Base-by-base conservation (phyloP, 1,140 invertebrate species). In the Acromyrmex echinatior region DNA sequence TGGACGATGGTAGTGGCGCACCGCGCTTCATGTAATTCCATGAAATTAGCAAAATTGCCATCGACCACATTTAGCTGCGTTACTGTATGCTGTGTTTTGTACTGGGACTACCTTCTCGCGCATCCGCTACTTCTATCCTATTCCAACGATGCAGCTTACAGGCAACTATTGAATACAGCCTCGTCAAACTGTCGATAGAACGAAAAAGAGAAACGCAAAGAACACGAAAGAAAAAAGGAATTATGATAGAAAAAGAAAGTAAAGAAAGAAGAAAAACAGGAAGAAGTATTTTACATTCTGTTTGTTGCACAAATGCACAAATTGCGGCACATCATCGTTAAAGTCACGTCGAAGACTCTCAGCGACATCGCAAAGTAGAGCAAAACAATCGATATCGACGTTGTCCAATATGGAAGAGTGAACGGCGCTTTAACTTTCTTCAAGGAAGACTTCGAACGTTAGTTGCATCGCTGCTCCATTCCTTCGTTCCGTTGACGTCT, bases 41-140 rank as follows among this genome's bases (percentile, higher is more conserved):
- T 45, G 56, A 89, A 89, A 89, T 89, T 89, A 87, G 86, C 60
- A 56, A 79, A 89, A 89, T 89, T 79, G 80, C 49, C 76, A 16
- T 4, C 21, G 31, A 31, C 31, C 62, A 4, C 73, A 56, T 51
- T n/a, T 79, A 35, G 28, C 12, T 28, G 12, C 21, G 51, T 77
- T 60, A 70, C 16, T 21, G n/a, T 21, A 10, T 6, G 39, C 60
- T n/a, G 21, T 28, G 21, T 81, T 81, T 73, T 81, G 51, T 73
- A 39, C n/a, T 21, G 65, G 35, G 53, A 28, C 25, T 35, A 45
- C 1, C 35, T 31, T 35, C 31, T 56, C 28, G n/a, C 21, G 31
- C 12, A 79, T 73, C 7, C 78, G 49, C 63, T 28, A 12, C 25
- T 9, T 66, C 5, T 12, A n/a, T 81, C 10, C 63, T 68, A 39